These are phyloP conservation scores for Patagioenas fasciata DNA, from an alignment of 2,113 vertebrate genomes.

Conservation along the genomic window DNA sequence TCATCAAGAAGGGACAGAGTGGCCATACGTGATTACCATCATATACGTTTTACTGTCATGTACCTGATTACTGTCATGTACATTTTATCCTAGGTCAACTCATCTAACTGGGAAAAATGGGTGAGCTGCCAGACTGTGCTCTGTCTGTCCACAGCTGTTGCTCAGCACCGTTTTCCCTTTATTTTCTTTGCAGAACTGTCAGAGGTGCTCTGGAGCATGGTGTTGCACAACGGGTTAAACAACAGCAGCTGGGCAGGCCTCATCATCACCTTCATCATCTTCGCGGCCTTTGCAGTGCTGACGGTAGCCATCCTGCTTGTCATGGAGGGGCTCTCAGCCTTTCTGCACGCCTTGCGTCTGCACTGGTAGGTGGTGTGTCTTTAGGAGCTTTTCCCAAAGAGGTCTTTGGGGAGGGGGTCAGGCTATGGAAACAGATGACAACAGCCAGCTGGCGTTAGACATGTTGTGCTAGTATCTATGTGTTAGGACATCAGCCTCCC, in stretches of 20 bases:
- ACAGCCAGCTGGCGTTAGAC: neutral
- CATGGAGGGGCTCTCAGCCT: conserved; percentile 89
- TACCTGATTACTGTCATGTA: neutral
- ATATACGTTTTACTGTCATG: neutral
- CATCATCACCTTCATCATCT: conserved; percentile 76
- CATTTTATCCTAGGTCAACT: neutral
- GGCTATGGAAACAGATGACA: neutral
- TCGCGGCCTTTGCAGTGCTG: conserved; percentile 79
- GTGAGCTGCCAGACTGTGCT: neutral
- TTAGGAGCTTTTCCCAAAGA: neutral
- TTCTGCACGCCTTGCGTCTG: conserved; percentile 83
- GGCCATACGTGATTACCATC: neutral
- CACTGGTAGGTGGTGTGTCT: conserved; percentile 77
- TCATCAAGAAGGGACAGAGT: neutral
- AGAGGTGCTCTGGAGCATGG: conserved; percentile 89
- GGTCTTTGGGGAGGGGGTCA: neutral
- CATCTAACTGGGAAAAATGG: neutral
- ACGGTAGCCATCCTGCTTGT: conserved; percentile 83
- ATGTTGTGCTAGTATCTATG: neutral
- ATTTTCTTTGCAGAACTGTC: conserved; percentile 77
- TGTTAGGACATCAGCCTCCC: neutral
- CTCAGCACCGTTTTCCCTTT: neutral
- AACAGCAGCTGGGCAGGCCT: conserved; percentile 69
- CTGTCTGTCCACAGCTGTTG: neutral
- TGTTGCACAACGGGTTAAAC: conserved; percentile 73